Percentiles rank a stretch among this genome's conserved stretches.
These are phyloP conservation scores for Platycnemis pennipes DNA, from an alignment of 2,888 invertebrate species.

Conservation along the genomic window DNA sequence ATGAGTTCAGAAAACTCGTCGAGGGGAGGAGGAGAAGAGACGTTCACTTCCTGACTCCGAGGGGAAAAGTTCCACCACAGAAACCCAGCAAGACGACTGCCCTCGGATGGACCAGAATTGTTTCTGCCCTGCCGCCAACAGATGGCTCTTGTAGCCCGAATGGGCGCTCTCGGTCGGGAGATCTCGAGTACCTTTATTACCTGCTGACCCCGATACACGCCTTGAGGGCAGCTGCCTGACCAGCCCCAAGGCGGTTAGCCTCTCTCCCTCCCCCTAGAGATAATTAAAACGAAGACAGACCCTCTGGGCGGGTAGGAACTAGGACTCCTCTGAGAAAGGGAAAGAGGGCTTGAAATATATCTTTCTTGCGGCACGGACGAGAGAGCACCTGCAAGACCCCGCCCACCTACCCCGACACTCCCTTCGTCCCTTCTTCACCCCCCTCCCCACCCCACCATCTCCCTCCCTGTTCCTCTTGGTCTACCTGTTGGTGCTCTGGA, in stretches of 20 bases:
- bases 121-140: not conserved
- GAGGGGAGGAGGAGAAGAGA: no score
- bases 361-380: not conserved
- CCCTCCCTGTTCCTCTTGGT: not conserved
- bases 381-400: constrained; percentile 51
- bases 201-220: constrained; percentile 51
- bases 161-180: not conserved
- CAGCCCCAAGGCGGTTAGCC: constrained; percentile 23
- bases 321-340: not conserved
- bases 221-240: constrained; percentile 60
- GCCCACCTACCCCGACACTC: not conserved
- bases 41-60: no score
- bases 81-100: not conserved
- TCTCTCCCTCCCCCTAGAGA: not conserved
- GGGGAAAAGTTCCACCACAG: not conserved
- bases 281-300: constrained; percentile 59
- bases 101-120: not conserved
- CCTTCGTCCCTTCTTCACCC: not conserved
- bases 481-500: constrained; percentile 48
- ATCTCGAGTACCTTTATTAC: constrained; percentile 34
- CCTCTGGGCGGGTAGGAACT: not conserved
- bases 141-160: constrained; percentile 39
- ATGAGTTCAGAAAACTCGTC: no score
- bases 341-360: constrained; percentile 11
- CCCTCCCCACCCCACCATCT: not conserved